phyloP scores from a whole-genome alignment of 2,888 invertebrate species.

The Andrena minutula region DNA sequence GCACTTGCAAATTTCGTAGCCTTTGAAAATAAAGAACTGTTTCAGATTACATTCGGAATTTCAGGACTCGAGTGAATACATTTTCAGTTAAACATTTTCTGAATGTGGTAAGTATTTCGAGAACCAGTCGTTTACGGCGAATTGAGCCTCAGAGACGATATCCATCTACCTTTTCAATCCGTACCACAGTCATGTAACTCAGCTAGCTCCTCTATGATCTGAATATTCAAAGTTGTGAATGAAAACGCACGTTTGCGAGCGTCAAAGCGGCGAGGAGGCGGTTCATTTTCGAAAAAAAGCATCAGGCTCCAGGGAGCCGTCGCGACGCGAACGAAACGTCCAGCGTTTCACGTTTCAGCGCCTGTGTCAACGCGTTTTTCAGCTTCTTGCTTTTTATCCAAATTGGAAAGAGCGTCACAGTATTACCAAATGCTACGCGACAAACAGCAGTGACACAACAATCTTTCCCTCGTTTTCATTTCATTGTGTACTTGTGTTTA shows the following conservation, averaged over 20 bases:
- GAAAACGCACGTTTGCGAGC: background rate
- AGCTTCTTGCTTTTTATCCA: background rate
- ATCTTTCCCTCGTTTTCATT: background rate
- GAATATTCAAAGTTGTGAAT: constrained; percentile 22
- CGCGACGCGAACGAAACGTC: background rate
- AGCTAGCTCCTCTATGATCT: background rate
- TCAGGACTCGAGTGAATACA: too few relatives aligned
- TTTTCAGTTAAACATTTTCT: too few relatives aligned
- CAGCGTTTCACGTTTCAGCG: background rate
- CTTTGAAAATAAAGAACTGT: too few relatives aligned
- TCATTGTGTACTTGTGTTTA: background rate
- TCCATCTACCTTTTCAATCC: constrained; percentile 16
- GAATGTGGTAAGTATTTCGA: background rate
- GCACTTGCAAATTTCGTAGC: too few relatives aligned
- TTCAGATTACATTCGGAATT: too few relatives aligned
- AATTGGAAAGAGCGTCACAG: background rate
- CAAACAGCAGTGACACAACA: background rate
- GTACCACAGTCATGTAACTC: background rate
- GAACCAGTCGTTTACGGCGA: background rate
- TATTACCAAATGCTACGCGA: background rate
- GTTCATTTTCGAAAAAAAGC: constrained; percentile 11
- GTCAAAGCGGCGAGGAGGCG: constrained; percentile 15
- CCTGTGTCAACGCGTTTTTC: background rate
- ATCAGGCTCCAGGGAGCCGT: background rate
- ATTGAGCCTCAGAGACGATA: background rate